These are phyloP conservation scores for Penaeus japonicus DNA, from an alignment of 1,140 invertebrate genomes.

Conservation along the genomic window DNA sequence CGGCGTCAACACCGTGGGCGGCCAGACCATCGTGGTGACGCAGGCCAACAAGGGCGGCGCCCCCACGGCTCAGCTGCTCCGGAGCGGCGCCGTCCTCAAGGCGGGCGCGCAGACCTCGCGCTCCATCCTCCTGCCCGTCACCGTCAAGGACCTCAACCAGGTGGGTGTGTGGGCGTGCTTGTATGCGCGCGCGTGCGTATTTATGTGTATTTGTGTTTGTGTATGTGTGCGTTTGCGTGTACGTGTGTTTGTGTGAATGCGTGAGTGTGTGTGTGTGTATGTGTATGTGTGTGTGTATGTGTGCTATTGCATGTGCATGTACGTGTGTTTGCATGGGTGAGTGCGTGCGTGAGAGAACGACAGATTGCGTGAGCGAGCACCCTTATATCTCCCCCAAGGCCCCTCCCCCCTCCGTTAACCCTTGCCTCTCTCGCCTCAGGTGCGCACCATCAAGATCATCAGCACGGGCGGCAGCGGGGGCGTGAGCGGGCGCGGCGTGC, in stretches of 20 bases:
- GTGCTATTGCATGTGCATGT: too few species aligned
- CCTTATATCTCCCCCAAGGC: too few species aligned
- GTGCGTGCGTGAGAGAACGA: too few species aligned
- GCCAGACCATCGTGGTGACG: slow-evolving; percentile 47
- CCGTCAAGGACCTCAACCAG: slow-evolving; percentile 49
- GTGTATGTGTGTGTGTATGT: too few species aligned
- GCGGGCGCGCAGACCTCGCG: slow-evolving; percentile 7
- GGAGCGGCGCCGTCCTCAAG: slow-evolving; percentile 24
- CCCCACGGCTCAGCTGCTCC: slow-evolving; percentile 30
- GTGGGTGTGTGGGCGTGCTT: neutral
- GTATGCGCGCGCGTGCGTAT: too few species aligned
- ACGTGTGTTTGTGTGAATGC: neutral
- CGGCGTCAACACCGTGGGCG: slow-evolving; percentile 21
- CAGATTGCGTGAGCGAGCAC: too few species aligned
- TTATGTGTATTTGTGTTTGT: neutral
- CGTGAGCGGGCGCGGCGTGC: slow-evolving; percentile 4
- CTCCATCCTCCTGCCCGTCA: slow-evolving; percentile 47
- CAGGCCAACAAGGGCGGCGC: slow-evolving; percentile 30
- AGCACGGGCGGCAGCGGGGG: slow-evolving; percentile 37
- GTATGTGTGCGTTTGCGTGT: neutral
- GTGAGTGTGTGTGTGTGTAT: too few species aligned
- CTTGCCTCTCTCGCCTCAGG: neutral
- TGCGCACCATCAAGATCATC: slow-evolving; percentile 51
- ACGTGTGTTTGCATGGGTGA: too few species aligned
- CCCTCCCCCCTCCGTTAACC: too few species aligned